Evolutionary conservation across 2,113 vertebrate species (phyloP), one percentile per base, ranked within the genome.

Genomic region (Aplodontia rufa): DNA sequence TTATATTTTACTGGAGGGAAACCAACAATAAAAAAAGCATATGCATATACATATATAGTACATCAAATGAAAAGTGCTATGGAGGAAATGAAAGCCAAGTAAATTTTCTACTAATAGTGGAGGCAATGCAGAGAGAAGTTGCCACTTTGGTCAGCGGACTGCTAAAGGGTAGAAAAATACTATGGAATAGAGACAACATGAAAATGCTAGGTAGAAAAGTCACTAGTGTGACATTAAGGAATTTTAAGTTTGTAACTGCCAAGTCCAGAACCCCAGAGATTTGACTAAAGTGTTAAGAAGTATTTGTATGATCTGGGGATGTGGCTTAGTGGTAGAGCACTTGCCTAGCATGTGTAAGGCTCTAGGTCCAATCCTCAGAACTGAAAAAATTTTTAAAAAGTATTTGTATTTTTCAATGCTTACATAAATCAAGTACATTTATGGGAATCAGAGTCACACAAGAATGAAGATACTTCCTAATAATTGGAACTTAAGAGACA

Each of bases 21-120:
- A 82, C 13, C 12, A 81, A 85, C 2, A 76, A n/a, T n/a, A 84
- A 79, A 64, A 47, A 87, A 74, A n/a, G n/a, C 10, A 64, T 58
- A 47, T 14, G 12, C 10, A 76, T 3, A 40, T 58, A n/a, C 24
- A 49, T 42, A 8, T 60, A n/a, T 11, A 71, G 30, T 42, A 37
- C 13, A 13, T 87, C 42, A 87, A 37, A 55, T n/a, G 4, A 81
- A 24, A 87, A 74, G 22, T 6, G 0, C 42, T 69, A 3, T 37
- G n/a, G 69, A 66, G 28, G 45, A 78, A 88, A 82, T 66, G 35
- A 82, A 81, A 78, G n/a, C 13, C 42, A 47, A 91, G 32, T 62
- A 42, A 90, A 6, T 13, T 11, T 3, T 32, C 3, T 28, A 9
- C 62, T 74, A 74, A 68, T 45, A 37, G 4, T 22, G 2, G 35